These are phyloP conservation scores for Sceloporus undulatus DNA, from an alignment of 2,113 vertebrate genomes.

Conservation along the genomic window DNA sequence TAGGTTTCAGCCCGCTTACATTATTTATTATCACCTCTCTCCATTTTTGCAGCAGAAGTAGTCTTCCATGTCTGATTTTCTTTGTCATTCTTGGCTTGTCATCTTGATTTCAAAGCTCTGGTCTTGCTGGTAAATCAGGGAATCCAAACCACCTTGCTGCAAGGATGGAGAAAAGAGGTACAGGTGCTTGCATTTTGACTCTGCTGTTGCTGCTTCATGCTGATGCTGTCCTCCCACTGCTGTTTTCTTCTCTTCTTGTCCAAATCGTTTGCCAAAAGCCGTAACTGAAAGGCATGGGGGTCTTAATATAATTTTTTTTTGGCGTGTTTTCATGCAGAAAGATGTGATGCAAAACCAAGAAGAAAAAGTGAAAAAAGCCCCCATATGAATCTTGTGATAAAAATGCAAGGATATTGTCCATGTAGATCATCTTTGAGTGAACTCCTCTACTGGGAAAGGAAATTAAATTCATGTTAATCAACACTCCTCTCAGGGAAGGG, in stretches of 20 bases:
- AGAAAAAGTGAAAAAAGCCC: background rate
- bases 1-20: too few species aligned
- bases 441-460: slow-evolving; percentile 46
- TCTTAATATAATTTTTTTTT: background rate
- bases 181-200: background rate
- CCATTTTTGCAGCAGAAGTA: too few species aligned
- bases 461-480: slow-evolving; percentile 48
- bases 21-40: too few species aligned
- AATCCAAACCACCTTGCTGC: background rate
- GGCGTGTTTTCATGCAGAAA: too few species aligned
- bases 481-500: background rate
- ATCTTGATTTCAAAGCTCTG: too few species aligned
- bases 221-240: background rate
- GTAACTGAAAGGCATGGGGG: background rate
- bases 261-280: background rate
- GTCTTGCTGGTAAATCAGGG: too few species aligned
- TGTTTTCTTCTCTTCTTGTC: background rate
- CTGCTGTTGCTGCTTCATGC: background rate
- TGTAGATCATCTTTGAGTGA: slow-evolving; percentile 25
- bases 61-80: too few species aligned
- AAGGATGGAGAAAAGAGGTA: too few species aligned
- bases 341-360: background rate
- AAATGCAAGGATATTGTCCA: slow-evolving; percentile 47
- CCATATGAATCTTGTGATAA: background rate
- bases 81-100: too few species aligned